A percentile compares a stretch with the other conserved stretches of the same genome.
Evolutionary conservation across 2,888 invertebrate species (phyloP).

Genomic region (Cetonia aurata): DNA sequence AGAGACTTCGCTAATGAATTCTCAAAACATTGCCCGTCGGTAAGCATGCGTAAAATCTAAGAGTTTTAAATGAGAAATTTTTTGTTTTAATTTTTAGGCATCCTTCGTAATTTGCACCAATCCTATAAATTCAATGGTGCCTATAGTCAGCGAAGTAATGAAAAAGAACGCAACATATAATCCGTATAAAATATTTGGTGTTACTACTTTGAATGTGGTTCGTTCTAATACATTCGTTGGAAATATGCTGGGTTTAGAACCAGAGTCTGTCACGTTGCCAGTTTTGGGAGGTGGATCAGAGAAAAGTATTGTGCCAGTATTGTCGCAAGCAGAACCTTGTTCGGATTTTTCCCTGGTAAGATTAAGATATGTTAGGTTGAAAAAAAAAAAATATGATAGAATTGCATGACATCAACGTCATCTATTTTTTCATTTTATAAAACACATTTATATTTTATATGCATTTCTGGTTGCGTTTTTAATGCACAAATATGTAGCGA

Average conservation of each 20-base stretch:
- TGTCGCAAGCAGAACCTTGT: slow-evolving; percentile 76
- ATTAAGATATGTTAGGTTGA: no score
- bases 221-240: slow-evolving; percentile 83
- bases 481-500: no score
- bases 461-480: no score
- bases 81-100: slow-evolving; percentile 60
- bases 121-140: slow-evolving; percentile 78
- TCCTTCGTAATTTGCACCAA: slow-evolving; percentile 66
- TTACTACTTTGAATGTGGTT: slow-evolving; percentile 80
- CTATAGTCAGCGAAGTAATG: slow-evolving; percentile 76
- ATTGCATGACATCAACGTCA: not conserved
- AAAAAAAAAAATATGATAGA: not conserved
- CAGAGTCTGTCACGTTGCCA: slow-evolving; percentile 77
- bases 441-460: no score
- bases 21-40: slow-evolving; percentile 58
- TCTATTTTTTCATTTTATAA: no score
- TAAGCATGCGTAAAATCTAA: slow-evolving; percentile 44
- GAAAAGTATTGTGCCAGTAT: slow-evolving; percentile 80
- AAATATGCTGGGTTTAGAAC: slow-evolving; percentile 73
- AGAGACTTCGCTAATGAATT: slow-evolving; percentile 56
- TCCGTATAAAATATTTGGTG: slow-evolving; percentile 76
- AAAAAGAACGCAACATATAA: slow-evolving; percentile 75
- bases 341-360: slow-evolving; percentile 59
- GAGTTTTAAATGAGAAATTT: not conserved
- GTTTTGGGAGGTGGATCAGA: slow-evolving; percentile 84